phyloP scores from a whole-genome alignment of 2,888 invertebrate species.

The Pristionchus japonicus region DNA sequence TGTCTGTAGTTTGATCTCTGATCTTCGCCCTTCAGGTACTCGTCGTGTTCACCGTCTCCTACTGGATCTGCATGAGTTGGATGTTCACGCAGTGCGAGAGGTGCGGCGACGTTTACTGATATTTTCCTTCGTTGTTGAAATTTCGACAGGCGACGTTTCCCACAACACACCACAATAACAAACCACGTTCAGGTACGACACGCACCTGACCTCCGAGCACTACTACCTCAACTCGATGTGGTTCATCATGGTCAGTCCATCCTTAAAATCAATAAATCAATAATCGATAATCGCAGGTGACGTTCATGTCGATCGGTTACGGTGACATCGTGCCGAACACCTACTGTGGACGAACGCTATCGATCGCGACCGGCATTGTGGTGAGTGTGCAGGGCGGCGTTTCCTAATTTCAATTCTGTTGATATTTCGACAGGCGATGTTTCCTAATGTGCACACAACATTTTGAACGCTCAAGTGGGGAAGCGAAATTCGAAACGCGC shows the following conservation, averaged over 20 bases:
- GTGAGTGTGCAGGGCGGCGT: conserved; percentile 82
- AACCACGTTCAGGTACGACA: conserved; percentile 61
- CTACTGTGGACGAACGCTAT: conserved; percentile 98
- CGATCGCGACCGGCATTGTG: conserved; percentile 99
- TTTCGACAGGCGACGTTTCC: conserved; percentile 36
- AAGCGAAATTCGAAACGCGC: neutral
- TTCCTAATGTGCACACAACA: neutral
- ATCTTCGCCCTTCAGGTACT: conserved; percentile 77
- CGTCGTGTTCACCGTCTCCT: conserved; percentile 98
- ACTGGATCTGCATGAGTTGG: conserved; percentile 99
- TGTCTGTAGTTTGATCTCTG: neutral
- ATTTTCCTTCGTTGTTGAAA: neutral
- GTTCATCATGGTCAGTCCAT: conserved; percentile 72
- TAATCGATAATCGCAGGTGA: conserved; percentile 78
- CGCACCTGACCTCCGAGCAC: conserved; percentile 65
- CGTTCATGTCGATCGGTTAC: conserved; percentile 99
- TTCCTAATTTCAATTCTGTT: neutral
- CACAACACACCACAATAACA: neutral
- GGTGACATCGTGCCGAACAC: conserved; percentile 98
- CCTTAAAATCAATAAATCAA: neutral
- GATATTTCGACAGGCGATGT: neutral
- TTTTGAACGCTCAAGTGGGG: neutral
- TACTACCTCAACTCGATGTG: conserved; percentile 75
- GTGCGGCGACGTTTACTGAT: conserved; percentile 78
- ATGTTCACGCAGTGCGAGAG: conserved; percentile 98